Evolutionary conservation across 2,797 vertebrate genomes (phyloP), one percentile per base, ranked within the genome.

Genomic region (Enteromius viviparus): DNA sequence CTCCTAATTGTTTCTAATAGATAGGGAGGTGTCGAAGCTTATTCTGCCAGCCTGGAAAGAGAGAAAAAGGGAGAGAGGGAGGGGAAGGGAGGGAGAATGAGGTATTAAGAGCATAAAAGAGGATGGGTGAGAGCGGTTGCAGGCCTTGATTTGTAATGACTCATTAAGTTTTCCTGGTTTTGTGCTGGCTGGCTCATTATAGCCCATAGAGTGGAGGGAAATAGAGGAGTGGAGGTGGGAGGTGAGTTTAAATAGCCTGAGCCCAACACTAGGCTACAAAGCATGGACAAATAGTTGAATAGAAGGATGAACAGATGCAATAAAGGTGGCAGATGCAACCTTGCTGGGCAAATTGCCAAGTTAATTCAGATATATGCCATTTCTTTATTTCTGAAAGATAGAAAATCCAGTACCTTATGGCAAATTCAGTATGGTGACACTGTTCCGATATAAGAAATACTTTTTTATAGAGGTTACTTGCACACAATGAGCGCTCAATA

Each of bases 1-100:
- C 95, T 95, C 95, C 96, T 97, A 98, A 98, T 98, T 96, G 96
- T 96, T 95, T 96, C 95, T 98, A 98, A 98, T 98, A 98, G 96
- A 97, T 96, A 97, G 96, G 96, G 97, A 98, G 96, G 97, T 96
- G 96, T 96, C 95, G 95, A 95, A 95, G 94, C 95, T 95, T 83
- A 96, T 96, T 97, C 95, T 96, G 90, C 94, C 95, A 96, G 95
- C 95, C 93, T 93, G 95, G 94, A 96, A 93, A 87, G 76, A 85
- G 85, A 29, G 76, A 78, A 83, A 53, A 83, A 86, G 74, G 81
- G 87, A 89, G 90, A 90, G 89, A 89, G 93, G 93, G 81, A 79
- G 85, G 81, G 51, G 87, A 87, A 69, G 82, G 87, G 90, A 88
- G 86, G 90, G 90, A 91, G 89, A 89, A 93, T 93, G 76, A 82